These are phyloP conservation scores for Aulostomus chinensis DNA, from an alignment of 2,797 vertebrate genomes.

Conservation along the genomic window DNA sequence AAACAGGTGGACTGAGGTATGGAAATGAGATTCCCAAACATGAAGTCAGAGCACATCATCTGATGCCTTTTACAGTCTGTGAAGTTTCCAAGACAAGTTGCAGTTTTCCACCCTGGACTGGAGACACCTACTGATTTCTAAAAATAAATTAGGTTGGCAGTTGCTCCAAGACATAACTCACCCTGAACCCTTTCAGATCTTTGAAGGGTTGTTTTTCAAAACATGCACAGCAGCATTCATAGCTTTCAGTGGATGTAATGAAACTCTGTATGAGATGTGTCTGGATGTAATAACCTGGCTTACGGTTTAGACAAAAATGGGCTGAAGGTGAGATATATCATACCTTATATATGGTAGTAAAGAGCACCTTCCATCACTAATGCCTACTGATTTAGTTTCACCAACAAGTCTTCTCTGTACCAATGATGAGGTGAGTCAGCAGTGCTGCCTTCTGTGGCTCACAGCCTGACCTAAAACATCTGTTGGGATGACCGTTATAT, in stretches of 20 bases:
- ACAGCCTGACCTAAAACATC: too few relatives aligned
- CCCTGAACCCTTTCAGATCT: constrained; percentile 29
- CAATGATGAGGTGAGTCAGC: constrained; percentile 32
- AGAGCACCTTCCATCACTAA: constrained; percentile 15
- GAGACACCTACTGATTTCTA: constrained; percentile 64
- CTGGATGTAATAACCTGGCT: too few relatives aligned
- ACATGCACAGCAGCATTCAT: constrained; percentile 17
- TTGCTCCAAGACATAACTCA: constrained; percentile 32
- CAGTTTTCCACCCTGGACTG: constrained; percentile 40
- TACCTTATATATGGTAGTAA: constrained; percentile 17
- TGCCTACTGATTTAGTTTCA: constrained; percentile 8
- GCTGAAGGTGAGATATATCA: constrained; percentile 8
- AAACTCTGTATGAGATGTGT: constrained; percentile 15
- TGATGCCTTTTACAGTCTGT: constrained; percentile 43
- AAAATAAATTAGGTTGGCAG: constrained; percentile 58
- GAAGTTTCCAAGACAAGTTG: constrained; percentile 52
- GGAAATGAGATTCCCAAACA: constrained; percentile 50
- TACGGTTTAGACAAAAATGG: constrained; percentile 6
- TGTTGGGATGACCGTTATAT: too few relatives aligned
- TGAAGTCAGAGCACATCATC: constrained; percentile 27
- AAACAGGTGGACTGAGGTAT: constrained; percentile 29
- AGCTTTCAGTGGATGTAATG: constrained; percentile 23
- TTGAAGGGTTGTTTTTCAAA: constrained; percentile 39
- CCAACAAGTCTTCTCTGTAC: too few relatives aligned
- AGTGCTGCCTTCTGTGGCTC: too few relatives aligned